These are phyloP conservation scores for Lycocorax pyrrhopterus DNA, from an alignment of 2,113 vertebrate species.

Conservation along the genomic window DNA sequence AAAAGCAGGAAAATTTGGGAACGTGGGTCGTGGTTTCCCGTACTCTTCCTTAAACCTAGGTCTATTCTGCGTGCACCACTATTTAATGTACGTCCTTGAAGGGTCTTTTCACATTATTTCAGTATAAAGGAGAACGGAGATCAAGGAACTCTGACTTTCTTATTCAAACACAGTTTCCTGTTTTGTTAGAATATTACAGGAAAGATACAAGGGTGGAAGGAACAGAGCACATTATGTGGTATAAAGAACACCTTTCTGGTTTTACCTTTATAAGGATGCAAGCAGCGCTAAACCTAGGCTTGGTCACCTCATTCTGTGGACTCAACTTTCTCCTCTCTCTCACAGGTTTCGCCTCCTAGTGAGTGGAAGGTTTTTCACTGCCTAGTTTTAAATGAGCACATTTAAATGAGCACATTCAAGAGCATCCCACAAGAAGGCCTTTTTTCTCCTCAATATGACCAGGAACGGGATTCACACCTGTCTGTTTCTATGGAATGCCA, in stretches of 20 bases:
- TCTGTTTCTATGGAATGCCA: background rate
- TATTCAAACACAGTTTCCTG: background rate
- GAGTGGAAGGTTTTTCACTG: background rate
- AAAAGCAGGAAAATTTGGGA: background rate
- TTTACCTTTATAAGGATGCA: background rate
- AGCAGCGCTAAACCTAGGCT: background rate
- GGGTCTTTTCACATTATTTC: background rate
- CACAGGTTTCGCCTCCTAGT: background rate
- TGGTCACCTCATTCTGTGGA: background rate
- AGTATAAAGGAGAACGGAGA: background rate
- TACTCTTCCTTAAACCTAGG: background rate
- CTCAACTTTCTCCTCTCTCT: background rate
- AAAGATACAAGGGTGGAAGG: background rate
- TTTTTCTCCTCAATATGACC: background rate
- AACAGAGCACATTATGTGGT: background rate
- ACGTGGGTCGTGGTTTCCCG: fast-evolving
- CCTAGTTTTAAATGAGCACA: background rate
- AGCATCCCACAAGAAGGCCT: background rate
- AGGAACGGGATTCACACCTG: background rate
- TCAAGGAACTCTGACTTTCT: background rate
- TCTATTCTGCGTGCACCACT: background rate
- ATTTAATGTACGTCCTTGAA: background rate
- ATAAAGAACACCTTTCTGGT: background rate
- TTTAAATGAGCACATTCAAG: background rate
- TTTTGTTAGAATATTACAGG: background rate